A percentile compares a stretch with the other conserved stretches of the same genome.
These are phyloP conservation scores for Labeo calbasu DNA, from an alignment of 2,797 vertebrate genomes.

Conservation along the genomic window DNA sequence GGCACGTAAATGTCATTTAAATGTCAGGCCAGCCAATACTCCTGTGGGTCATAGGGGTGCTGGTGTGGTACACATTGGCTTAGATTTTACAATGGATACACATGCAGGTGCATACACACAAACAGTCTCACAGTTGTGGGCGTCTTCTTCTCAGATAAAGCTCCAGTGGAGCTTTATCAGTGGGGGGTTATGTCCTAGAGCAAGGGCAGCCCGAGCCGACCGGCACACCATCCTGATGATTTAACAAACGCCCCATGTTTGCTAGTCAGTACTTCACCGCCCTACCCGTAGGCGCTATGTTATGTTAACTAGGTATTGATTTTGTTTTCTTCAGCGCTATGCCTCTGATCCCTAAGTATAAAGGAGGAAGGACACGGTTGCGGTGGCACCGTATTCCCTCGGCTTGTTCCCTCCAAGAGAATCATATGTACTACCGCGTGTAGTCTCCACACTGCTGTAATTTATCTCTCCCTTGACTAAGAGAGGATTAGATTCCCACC, in stretches of 20 bases:
- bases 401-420: slow-evolving; percentile 57
- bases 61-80: slow-evolving; percentile 60
- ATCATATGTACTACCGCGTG: slow-evolving; percentile 21
- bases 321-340: slow-evolving; percentile 18
- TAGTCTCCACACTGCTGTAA: not conserved
- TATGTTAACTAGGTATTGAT: slow-evolving; percentile 68
- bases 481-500: slow-evolving; percentile 35
- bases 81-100: slow-evolving; percentile 45
- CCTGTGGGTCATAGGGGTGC: slow-evolving; percentile 58
- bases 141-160: slow-evolving; percentile 49
- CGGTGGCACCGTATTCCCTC: slow-evolving; percentile 52
- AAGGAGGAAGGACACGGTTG: slow-evolving; percentile 47
- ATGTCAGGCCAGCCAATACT: slow-evolving; percentile 67
- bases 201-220: slow-evolving; percentile 58
- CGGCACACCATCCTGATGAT: slow-evolving; percentile 52
- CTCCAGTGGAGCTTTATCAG: too few relatives aligned
- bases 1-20: slow-evolving; percentile 67
- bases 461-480: slow-evolving; percentile 38
- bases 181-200: slow-evolving; percentile 59
- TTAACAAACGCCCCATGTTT: slow-evolving; percentile 43
- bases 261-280: slow-evolving; percentile 39
- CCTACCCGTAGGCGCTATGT: slow-evolving; percentile 50
- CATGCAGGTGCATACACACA: slow-evolving; percentile 42
- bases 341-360: slow-evolving; percentile 60
- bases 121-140: slow-evolving; percentile 30